These are phyloP conservation scores for Sarcophaga bullata DNA, from an alignment of 1,140 invertebrate genomes.

Conservation along the genomic window DNA sequence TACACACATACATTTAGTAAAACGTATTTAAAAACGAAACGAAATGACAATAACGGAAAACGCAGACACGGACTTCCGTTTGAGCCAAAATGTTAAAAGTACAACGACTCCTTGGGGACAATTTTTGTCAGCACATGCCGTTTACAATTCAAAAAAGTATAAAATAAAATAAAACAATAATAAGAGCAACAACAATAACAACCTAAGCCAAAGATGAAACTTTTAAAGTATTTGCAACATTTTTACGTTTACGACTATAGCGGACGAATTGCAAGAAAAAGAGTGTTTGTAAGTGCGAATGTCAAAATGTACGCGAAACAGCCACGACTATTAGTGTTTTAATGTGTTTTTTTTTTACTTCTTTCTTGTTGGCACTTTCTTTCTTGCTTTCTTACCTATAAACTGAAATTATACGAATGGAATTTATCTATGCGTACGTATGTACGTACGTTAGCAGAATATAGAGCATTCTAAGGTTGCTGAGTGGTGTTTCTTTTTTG, in stretches of 20 bases:
- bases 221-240: conserved; percentile 1
- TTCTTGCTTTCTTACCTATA: not conserved
- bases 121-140: conserved; percentile 39
- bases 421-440: not conserved
- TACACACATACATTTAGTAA: not conserved
- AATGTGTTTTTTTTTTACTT: not conserved
- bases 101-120: conserved; percentile 36
- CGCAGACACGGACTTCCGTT: conserved; percentile 36
- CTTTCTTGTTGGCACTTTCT: conserved; percentile 3
- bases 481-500: not conserved
- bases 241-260: not conserved
- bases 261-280: not conserved
- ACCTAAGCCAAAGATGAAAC: not conserved
- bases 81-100: conserved; percentile 37
- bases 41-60: conserved; percentile 38
- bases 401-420: not conserved
- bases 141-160: conserved; percentile 31
- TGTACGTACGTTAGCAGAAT: not conserved
- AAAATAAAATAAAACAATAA: not conserved
- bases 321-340: not conserved
- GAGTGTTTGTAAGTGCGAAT: no score
- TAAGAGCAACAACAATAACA: not conserved
- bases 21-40: conserved; percentile 30
- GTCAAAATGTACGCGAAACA: not conserved
- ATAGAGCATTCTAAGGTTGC: not conserved